Evolutionary conservation across 2,888 invertebrate species (phyloP), one percentile per base, ranked within the genome.

Genomic region (Rapana venosa): DNA sequence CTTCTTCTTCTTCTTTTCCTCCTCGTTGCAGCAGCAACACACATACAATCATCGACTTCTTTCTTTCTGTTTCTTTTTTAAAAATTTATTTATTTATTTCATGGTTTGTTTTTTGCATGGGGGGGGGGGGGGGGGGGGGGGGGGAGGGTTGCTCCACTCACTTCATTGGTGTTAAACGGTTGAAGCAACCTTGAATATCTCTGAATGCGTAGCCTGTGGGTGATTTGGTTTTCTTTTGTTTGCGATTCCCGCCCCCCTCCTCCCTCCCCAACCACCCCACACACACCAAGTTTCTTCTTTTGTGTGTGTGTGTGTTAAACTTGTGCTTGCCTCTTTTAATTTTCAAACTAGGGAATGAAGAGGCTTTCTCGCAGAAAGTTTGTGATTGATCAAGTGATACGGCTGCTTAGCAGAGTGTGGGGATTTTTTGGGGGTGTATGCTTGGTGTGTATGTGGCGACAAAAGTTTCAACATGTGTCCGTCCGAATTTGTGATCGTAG

Each of bases 1-100:
- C n/a, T 86, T 30, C 56, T 56, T 58, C 11, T 61, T 86, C n/a
- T 86, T 30, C 58, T 17, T 47, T 30, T 22, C n/a, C 1, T 30
- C 2, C 17, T 4, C 0, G 17, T 30, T 58, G 85, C 85, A 20
- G 61, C 61, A 47, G 85, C 58, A 56, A 87, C 74, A 74, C 87
- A 74, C 47, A 74, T 66, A 87, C 74, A 87, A 87, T 87, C 87
- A 87, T 87, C 36, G 32, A 74, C 61, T 77, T 61, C 26, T 26
- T 87, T 47, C 47, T 74, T 87, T 87, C n/a, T n/a, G n/a, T 85
- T 87, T 87, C 32, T 22, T 47, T 8, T 1, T 87, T 11, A n/a
- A n/a, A n/a, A n/a, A n/a, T n/a, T n/a, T n/a, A 35, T 30, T 15
- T 26, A 77, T 15, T 15, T 13, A 58, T 15, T 13, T 20, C 22